Evolutionary conservation across 2,888 invertebrate genomes (phyloP).

Genomic region (Melanostoma scalare): DNA sequence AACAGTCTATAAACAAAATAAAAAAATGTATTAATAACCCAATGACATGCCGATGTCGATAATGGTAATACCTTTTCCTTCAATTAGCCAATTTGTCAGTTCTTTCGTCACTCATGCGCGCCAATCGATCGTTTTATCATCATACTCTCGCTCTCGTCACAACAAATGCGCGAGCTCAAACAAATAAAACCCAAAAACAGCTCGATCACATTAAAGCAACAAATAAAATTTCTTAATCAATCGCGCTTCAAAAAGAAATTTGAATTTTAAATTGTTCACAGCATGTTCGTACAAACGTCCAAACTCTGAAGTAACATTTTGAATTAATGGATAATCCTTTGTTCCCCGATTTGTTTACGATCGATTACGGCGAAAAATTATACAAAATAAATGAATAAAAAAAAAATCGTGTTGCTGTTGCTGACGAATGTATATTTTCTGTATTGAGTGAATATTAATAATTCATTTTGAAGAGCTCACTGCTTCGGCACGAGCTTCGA

Average conservation of each 20-base stretch:
- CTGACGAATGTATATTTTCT: conserved; percentile 36
- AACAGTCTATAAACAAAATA: background rate
- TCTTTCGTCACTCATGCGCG: conserved; percentile 48
- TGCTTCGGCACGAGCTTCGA: conserved; percentile 53
- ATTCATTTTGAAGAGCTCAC: conserved; percentile 59
- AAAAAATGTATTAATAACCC: conserved; percentile 37
- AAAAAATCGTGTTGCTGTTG: background rate
- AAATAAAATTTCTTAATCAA: conserved; percentile 67
- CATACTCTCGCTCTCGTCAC: conserved; percentile 1
- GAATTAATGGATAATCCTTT: conserved; percentile 72
- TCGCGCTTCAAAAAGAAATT: conserved; percentile 46
- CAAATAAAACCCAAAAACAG: conserved; percentile 40
- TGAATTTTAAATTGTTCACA: conserved; percentile 72
- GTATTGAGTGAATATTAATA: conserved; percentile 45
- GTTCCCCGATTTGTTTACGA: conserved; percentile 70
- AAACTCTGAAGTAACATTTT: conserved; percentile 44
- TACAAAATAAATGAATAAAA: conserved; percentile 46
- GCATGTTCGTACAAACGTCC: conserved; percentile 61
- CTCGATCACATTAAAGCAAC: conserved; percentile 31
- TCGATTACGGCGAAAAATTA: conserved; percentile 69
- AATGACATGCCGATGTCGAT: conserved; percentile 55
- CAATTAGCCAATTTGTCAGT: conserved; percentile 71
- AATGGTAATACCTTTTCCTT: conserved; percentile 61
- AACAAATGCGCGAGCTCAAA: conserved; percentile 38
- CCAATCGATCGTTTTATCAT: background rate